Base-by-base conservation (phyloP, 2,113 vertebrate species). In the Haemorhous mexicanus region DNA sequence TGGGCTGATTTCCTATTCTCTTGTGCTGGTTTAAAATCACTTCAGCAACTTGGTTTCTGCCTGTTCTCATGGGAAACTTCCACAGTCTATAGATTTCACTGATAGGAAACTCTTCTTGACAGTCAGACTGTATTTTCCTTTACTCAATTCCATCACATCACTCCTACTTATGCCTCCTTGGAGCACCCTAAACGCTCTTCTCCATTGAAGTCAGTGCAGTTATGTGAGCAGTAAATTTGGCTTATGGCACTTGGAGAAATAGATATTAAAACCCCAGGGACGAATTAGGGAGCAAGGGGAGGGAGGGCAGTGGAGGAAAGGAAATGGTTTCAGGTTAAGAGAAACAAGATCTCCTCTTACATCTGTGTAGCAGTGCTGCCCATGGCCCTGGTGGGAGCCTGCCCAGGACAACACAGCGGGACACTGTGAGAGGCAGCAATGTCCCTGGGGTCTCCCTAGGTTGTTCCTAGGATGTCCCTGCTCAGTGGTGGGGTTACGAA, bases 301-400 rank as follows among this genome's bases (percentile, higher is more conserved):
- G 94, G 94, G 91, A 93, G 89, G 74, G 91, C 78, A 69, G 84
- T 11, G 80, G 43, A 64, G 90, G 95, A 97, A 90, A 94, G 96
- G 96, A 97, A 97, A 95, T 97, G 94, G 95, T 96, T 96, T 97
- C 94, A 84, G 86, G 91, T 97, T 97, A 92, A 96, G 94, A 96
- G 96, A 96, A 97, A 97, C 56, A 96, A 84, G 91, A 97, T 94
- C 94, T 97, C 90, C 79, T 92, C 93, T 95, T 95, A 95, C 96
- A 94, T 95, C 59, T 92, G 86, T 46, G 59, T 9, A 87, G 89
- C 6, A 23, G 84, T 44, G 73, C 91, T 94, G 87, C 88, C 90
- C 44, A 4, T 21, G 62, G 90, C 50, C 89, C 82, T 26, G 7
- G 23, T 13, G 46, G 82, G 58, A 89, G 47, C 30, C 9, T 4